Base-by-base conservation (phyloP, 2,797 vertebrate species). In the Cottoperca gobio region DNA sequence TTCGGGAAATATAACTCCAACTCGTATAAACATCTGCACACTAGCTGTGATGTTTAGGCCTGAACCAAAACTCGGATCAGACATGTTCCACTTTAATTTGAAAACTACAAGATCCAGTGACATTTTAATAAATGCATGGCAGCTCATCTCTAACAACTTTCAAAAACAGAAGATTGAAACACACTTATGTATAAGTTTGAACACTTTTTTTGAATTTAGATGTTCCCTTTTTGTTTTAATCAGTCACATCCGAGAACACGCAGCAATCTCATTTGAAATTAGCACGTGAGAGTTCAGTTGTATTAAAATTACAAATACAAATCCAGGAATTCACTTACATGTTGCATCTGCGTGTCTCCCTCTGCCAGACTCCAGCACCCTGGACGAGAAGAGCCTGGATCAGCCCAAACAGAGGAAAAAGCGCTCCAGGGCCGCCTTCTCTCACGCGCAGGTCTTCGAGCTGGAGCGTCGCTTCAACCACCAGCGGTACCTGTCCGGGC, bases 371-470 rank as follows among this genome's bases (percentile, higher is more conserved):
- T 94, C 91, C 72, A 91, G 89, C 78, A 88, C 82, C 66, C 59
- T 87, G 52, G 95, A 95, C 59, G 94, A 94, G 55, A 93, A 94
- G 84, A 89, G 71, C 46, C 81, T 79, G 61, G 95, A 95, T n/a
- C 94, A 94, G 12, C 96, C 96, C 55, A 99, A 99, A 62, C 97
- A 97, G 77, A 93, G 98, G 79, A 99, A 99, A 86, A 99, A 99
- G 87, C 97, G 98, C 78, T 99, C 98, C 10, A 93, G 98, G 35
- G 98, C 98, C 26, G 98, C 98, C 24, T 99, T 99, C 91, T 99
- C 98, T 1, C 98, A 99, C 53, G 98, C 98, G 2, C 98, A 99
- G 91, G 98, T 99, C 80, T 99, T 99, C 89, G 98, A 99, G 94
- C 91, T 99, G 83, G 98, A 99, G 95, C 96, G 98, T 39, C 97